Conservation (phyloP, 2,113 vertebrate species). For the Gymnogyps californianus region DNA sequence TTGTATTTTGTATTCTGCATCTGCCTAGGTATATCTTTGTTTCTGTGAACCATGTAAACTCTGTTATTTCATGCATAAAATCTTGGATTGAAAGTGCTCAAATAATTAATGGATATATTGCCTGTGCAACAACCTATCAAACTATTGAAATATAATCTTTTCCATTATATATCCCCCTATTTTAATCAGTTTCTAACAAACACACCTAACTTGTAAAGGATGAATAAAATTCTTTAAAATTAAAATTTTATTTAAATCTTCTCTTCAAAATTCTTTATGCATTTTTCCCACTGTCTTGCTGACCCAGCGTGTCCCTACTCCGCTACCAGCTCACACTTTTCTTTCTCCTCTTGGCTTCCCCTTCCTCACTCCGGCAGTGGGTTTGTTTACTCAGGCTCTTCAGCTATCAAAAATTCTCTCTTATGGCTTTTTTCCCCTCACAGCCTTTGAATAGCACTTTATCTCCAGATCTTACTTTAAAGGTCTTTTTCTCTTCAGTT, state of each 20-base stretch:
- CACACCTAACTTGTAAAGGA: not conserved
- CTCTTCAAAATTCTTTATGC: not conserved
- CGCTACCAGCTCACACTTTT: not conserved
- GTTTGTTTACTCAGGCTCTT: not conserved
- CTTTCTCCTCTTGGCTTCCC: not conserved
- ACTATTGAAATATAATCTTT: not conserved
- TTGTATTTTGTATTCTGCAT: not conserved
- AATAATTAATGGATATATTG: not conserved
- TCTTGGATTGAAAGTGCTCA: not conserved
- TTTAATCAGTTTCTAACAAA: not conserved
- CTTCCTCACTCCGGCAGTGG: not conserved
- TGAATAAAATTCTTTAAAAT: not conserved
- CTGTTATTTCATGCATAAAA: not conserved
- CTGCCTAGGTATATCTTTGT: not conserved
- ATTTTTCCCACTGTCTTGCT: not conserved
- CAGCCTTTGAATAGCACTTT: not conserved
- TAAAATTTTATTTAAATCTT: no score
- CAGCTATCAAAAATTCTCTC: conserved; percentile 10
- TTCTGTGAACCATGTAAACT: not conserved
- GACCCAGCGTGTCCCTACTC: not conserved
- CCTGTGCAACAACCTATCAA: not conserved
- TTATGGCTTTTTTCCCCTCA: not conserved
- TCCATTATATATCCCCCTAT: not conserved
- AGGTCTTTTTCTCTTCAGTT: not conserved
- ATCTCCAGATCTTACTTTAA: not conserved